These are phyloP conservation scores for Corythaixoides concolor DNA, from an alignment of 2,113 vertebrate species.

Conservation along the genomic window DNA sequence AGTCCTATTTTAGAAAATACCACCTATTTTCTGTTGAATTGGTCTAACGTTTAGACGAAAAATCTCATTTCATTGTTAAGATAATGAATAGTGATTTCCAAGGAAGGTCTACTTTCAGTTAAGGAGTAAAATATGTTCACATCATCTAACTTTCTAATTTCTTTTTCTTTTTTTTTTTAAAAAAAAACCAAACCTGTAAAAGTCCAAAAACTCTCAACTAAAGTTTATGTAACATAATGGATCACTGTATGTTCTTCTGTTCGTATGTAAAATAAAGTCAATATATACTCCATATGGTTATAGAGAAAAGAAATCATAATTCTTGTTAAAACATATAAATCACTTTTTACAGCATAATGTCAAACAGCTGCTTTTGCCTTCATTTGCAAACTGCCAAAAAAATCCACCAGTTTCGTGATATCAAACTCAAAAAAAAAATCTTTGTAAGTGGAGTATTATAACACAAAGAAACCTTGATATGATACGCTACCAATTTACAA, in stretches of 20 bases:
- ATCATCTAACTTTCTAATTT: not conserved
- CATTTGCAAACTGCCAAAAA: not conserved
- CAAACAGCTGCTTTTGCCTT: not conserved
- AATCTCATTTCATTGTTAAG: not conserved
- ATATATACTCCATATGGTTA: not conserved
- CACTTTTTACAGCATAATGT: not conserved
- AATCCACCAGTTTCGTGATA: not conserved
- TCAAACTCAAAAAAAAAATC: not conserved
- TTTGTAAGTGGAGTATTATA: not conserved
- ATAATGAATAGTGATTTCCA: not conserved
- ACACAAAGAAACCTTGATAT: not conserved
- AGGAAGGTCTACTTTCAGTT: not conserved
- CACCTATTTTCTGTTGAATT: not conserved
- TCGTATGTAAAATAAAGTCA: not conserved
- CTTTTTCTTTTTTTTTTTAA: not conserved
- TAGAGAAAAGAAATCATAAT: not conserved
- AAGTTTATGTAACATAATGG: not conserved
- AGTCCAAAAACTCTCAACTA: fast-evolving
- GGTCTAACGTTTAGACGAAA: not conserved
- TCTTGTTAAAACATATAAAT: not conserved
- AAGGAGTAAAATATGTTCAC: not conserved
- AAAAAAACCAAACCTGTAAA: too few species aligned
- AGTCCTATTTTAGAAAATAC: not conserved
- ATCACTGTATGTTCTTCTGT: fast-evolving
- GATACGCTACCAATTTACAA: not conserved